Base-by-base conservation (phyloP, 2,113 vertebrate species). In the Chloroceryle aenea region DNA sequence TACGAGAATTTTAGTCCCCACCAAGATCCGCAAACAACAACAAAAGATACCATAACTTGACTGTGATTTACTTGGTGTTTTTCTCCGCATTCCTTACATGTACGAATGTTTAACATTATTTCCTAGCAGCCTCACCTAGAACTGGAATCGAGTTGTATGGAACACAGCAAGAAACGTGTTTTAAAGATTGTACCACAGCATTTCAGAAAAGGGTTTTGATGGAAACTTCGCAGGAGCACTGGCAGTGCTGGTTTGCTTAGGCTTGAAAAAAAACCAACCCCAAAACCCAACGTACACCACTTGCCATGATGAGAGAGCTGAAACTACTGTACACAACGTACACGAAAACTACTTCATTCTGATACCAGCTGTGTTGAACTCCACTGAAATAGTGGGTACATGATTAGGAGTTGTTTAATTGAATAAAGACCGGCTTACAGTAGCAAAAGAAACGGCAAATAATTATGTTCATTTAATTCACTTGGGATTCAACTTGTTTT, bases 401-500 rank as follows among this genome's bases (percentile, higher is more conserved):
- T 62, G 85, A 95, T 95, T 96, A 96, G 12, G 36, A 93, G 74
- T 69, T 72, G 40, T 29, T 43, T 97, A 97, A 98, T 96, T 97
- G 90, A 97, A 97, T 97, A 97, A 98, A 97, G 83, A 95, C 91
- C 64, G 72, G 80, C 92, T 98, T 96, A 78, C 40, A 94, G 85
- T 29, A 85, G 67, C 45, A 71, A 92, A 96, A 96, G 63, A 95
- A 97, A 95, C 84, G 69, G 91, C 90, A 89, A 97, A 96, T 97
- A 96, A 97, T 96, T 92, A 86, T 62, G 75, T 97, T 97, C 88
- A 77, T 96, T 94, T 90, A 68, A 90, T 78, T 96, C 97, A 83
- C 89, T 95, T 79, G 92, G 74, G 96, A 96, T 93, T 48, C 66
- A 90, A 89, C 94, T 98, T 97, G 95, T 98, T 98, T 98, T 98